phyloP scores from a whole-genome alignment of 2,888 invertebrate species.

The Petrophora chlorosata region DNA sequence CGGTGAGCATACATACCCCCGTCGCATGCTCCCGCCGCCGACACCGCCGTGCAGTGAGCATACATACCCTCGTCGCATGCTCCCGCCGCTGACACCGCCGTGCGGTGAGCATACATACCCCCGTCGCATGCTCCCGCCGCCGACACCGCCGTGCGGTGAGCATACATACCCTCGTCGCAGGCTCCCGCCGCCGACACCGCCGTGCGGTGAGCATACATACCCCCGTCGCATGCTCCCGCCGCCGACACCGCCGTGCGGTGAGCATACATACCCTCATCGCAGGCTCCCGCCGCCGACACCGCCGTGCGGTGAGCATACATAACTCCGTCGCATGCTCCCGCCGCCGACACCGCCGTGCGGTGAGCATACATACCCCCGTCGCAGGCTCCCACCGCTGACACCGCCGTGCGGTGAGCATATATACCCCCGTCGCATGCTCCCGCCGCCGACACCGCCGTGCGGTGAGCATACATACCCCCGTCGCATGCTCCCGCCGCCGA shows the following conservation, averaged over 20 bases:
- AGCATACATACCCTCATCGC: slow-evolving; percentile 35
- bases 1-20: too few relatives aligned
- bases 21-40: too few relatives aligned
- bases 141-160: slow-evolving; percentile 34
- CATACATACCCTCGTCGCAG: neutral
- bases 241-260: too few relatives aligned
- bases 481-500: slow-evolving; percentile 87
- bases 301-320: slow-evolving; percentile 85
- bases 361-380: neutral
- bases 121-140: slow-evolving; percentile 79
- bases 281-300: slow-evolving; percentile 88
- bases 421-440: too few relatives aligned
- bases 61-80: slow-evolving; percentile 66
- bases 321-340: slow-evolving; percentile 80
- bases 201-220: too few relatives aligned
- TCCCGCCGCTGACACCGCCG: slow-evolving; percentile 88
- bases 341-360: slow-evolving; percentile 50
- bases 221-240: too few relatives aligned
- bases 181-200: too few relatives aligned
- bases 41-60: too few relatives aligned
- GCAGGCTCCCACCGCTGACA: too few relatives aligned
- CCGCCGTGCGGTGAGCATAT: too few relatives aligned
- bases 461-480: too few relatives aligned
- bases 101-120: slow-evolving; percentile 85
- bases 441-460: too few relatives aligned